phyloP scores from a whole-genome alignment of 2,888 invertebrate species.

The Rhagophthalmus giganteus region DNA sequence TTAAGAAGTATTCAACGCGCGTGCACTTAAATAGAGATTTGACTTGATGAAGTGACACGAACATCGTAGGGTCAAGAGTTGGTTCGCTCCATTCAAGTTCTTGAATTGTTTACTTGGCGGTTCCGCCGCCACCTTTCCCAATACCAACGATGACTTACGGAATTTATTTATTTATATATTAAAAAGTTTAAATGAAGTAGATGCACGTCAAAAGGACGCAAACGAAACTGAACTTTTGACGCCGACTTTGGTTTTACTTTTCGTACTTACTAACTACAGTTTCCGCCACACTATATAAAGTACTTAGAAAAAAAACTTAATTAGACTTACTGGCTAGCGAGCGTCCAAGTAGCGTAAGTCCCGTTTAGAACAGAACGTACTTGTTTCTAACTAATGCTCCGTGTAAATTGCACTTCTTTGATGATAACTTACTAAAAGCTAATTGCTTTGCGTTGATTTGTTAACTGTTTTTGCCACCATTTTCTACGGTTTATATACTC shows the following conservation, averaged over 20 bases:
- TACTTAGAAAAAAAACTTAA: conserved; percentile 16
- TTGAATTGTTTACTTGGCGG: conserved; percentile 36
- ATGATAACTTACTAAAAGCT: conserved; percentile 53
- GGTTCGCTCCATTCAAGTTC: conserved; percentile 27
- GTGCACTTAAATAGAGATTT: conserved; percentile 29
- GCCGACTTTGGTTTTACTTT: conserved; percentile 17
- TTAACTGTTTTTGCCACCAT: conserved; percentile 42
- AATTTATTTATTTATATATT: conserved; percentile 31
- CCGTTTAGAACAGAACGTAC: conserved; percentile 40
- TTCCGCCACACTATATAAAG: conserved; percentile 19
- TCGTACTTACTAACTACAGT: too few relatives aligned
- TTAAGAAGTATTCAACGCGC: conserved; percentile 39
- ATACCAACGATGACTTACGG: conserved; percentile 30
- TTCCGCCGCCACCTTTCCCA: conserved; percentile 25
- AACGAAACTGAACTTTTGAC: conserved; percentile 20
- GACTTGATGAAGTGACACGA: conserved; percentile 41
- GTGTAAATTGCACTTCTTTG: conserved; percentile 56
- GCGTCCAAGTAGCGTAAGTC: conserved; percentile 45
- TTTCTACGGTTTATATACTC: conserved; percentile 24
- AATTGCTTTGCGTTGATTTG: conserved; percentile 54
- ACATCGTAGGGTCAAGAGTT: conserved; percentile 36
- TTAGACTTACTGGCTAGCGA: conserved; percentile 38
- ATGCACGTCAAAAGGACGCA: conserved; percentile 20
- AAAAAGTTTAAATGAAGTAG: conserved; percentile 32
- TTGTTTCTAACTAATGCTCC: conserved; percentile 53